A percentile compares a stretch with the other conserved stretches of the same genome.
Conservation (phyloP, 2,888 invertebrate genomes). For the Oeneis ivallda region DNA sequence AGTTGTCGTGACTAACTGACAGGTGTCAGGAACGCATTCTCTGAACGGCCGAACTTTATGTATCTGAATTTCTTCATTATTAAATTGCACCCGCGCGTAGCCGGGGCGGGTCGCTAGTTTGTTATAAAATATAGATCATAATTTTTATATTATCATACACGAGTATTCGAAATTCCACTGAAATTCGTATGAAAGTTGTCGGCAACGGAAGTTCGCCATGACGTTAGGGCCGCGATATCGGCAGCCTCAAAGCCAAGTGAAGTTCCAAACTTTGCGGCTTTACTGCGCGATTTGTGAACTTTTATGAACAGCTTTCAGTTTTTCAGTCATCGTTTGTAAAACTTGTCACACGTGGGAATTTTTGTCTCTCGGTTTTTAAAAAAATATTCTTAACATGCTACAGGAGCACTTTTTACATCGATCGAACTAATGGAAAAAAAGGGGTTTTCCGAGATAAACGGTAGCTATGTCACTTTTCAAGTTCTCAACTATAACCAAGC, state of each 20-base stretch:
- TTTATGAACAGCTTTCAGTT: constrained; percentile 37
- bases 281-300: constrained; percentile 42
- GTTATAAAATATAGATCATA: background rate
- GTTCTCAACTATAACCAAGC: no score
- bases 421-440: no score
- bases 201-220: constrained; percentile 33
- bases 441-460: no score
- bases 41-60: no score
- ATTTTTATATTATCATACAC: constrained; percentile 55
- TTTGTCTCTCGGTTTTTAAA: constrained; percentile 5
- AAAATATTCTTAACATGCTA: background rate
- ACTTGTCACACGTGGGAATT: constrained; percentile 18
- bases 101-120: no score
- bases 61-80: no score
- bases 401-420: no score
- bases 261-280: constrained; percentile 39
- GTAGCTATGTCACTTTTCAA: no score
- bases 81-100: no score
- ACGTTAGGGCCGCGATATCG: constrained; percentile 34
- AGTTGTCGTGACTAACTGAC: no score
- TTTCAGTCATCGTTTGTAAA: constrained; percentile 29
- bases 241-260: constrained; percentile 35
- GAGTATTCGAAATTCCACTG: constrained; percentile 48
- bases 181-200: constrained; percentile 66
- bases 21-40: no score